These are phyloP conservation scores for Phortica okadai DNA, from an alignment of 2,888 invertebrate genomes.

Conservation along the genomic window DNA sequence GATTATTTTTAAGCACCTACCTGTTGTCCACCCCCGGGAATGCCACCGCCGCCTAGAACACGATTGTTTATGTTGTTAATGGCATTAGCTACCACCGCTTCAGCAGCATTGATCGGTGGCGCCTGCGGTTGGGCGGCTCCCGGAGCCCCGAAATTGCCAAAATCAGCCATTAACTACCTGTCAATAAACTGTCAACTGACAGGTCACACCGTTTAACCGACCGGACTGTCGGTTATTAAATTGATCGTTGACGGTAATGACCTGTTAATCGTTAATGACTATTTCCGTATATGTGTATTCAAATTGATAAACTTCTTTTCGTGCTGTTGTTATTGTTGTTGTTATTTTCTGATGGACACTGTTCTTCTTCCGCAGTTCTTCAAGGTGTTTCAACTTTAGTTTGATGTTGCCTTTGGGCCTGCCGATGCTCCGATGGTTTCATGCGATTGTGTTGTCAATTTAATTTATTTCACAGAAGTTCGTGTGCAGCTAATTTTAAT, in stretches of 20 bases:
- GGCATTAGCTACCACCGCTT: conserved; percentile 62
- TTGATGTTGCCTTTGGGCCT: conserved; percentile 40
- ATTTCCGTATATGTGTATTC: conserved; percentile 57
- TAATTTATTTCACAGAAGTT: no score
- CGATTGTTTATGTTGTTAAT: conserved; percentile 70
- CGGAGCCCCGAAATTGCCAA: conserved; percentile 25
- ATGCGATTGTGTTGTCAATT: no score
- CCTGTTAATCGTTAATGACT: conserved; percentile 43
- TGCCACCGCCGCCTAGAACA: conserved; percentile 30
- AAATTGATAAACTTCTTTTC: background rate
- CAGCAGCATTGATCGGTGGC: conserved; percentile 52
- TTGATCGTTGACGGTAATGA: conserved; percentile 28
- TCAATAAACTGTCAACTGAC: background rate
- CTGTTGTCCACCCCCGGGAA: conserved; percentile 8
- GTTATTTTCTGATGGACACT: background rate
- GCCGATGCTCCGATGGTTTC: no score
- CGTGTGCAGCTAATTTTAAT: no score
- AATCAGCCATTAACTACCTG: conserved; percentile 33
- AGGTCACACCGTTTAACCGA: conserved; percentile 49
- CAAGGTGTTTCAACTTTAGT: conserved; percentile 36
- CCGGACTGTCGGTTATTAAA: conserved; percentile 47
- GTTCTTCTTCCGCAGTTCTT: conserved; percentile 41
- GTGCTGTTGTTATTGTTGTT: background rate
- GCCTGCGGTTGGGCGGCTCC: background rate
- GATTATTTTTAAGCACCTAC: background rate